Evolutionary conservation across 2,113 vertebrate species (phyloP).

Genomic region (Sphaerodactylus townsendi): DNA sequence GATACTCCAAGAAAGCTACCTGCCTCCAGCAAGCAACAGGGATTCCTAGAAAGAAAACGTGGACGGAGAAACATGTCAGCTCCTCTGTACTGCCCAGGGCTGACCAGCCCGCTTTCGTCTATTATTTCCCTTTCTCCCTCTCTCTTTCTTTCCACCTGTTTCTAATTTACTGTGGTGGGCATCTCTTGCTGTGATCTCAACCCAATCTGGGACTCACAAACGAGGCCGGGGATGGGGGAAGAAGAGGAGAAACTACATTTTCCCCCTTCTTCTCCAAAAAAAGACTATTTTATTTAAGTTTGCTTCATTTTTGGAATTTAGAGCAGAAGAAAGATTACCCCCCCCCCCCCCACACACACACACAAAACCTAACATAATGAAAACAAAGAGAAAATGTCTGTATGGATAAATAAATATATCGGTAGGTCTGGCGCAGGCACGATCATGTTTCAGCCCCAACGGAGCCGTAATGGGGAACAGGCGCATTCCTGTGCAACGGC

Average conservation of each 20-base stretch:
- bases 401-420: slow-evolving; percentile 48
- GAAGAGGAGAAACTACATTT: neutral
- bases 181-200: slow-evolving; percentile 53
- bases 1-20: neutral
- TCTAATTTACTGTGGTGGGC: slow-evolving; percentile 59
- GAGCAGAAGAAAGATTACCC: slow-evolving; percentile 12
- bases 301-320: slow-evolving; percentile 29
- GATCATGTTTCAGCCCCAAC: slow-evolving; percentile 65
- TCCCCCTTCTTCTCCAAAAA: neutral
- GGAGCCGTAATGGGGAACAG: slow-evolving; percentile 67
- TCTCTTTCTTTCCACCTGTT: slow-evolving; percentile 37
- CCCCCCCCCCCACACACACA: neutral
- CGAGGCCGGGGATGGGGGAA: neutral
- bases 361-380: slow-evolving; percentile 8
- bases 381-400: slow-evolving; percentile 27
- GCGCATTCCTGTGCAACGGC: slow-evolving; percentile 52
- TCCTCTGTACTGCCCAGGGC: neutral
- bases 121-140: neutral
- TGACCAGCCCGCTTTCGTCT: neutral
- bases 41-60: neutral
- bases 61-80: slow-evolving; percentile 21
- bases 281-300: neutral
- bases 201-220: slow-evolving; percentile 34
- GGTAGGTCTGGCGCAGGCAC: slow-evolving; percentile 45
- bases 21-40: neutral